Evolutionary conservation across 2,113 vertebrate genomes (phyloP).

Genomic region (Corapipo altera): DNA sequence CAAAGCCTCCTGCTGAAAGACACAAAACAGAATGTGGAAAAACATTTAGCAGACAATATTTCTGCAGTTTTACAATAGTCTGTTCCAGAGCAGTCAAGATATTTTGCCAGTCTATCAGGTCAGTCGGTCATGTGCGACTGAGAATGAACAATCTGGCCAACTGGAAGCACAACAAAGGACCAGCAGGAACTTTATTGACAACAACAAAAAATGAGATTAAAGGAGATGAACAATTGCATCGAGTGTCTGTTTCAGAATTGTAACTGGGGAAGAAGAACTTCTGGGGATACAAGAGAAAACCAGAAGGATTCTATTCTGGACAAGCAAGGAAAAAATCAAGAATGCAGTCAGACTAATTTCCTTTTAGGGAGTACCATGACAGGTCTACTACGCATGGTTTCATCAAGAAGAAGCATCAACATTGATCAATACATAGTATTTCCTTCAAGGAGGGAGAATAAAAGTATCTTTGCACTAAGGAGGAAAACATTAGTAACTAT

Average conservation of each 20-base stretch:
- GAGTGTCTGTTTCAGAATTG: neutral
- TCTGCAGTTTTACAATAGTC: neutral
- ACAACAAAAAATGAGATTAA: neutral
- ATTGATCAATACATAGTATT: neutral
- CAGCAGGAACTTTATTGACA: neutral
- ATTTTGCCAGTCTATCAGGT: neutral
- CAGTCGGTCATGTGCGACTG: neutral
- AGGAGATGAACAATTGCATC: neutral
- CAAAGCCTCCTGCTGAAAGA: neutral
- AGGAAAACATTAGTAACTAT: neutral
- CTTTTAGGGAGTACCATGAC: neutral
- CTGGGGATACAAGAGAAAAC: neutral
- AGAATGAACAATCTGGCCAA: constrained; percentile 1
- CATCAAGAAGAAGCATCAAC: neutral
- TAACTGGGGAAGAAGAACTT: neutral
- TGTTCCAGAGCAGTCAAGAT: neutral
- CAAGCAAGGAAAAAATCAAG: neutral
- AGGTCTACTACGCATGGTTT: neutral
- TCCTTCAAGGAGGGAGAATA: neutral
- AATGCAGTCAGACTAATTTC: neutral
- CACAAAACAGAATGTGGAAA: neutral
- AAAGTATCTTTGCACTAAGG: neutral
- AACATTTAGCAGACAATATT: neutral
- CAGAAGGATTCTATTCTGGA: neutral
- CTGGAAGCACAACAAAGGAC: neutral